Base-by-base conservation (phyloP, 2,797 vertebrate genomes). In the Phrynocephalus guinanensis region DNA sequence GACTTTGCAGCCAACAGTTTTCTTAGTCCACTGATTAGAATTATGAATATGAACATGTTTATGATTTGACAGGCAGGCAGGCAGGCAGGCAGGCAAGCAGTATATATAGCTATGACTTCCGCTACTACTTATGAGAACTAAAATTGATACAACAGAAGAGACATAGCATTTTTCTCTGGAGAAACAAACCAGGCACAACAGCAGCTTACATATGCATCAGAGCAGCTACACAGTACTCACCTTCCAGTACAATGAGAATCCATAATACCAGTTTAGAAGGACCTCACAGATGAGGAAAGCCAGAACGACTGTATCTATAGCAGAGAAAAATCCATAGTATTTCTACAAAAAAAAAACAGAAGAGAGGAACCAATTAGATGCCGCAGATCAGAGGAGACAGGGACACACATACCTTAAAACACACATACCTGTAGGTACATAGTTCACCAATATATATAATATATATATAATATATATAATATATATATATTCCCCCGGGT, bases 161-260 rank as follows among this genome's bases (percentile, higher is more conserved):
- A 52, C 24, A 72, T 66, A 33, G 15, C 22, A 56, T n/a, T 13
- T 73, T 75, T 60, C 28, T 50, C n/a, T 50, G 5, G 48, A 50
- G 60, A 87, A 44, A 75, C 52, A 30, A 8, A 67, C 28, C 30
- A 52, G 38, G 16, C 44, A 20, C 26, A 84, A 33, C 24, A 28
- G 66, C 9, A 52, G 8, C 20, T 86, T 6, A 30, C 67, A 28
- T 33, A 52, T 18, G 30, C 50, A 10, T 15, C 30, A 13, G 24
- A 24, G 26, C n/a, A 50, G 30, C 0, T 76, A 44, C 44, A 10
- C 38, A 11, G n/a, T 38, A 72, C 91, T 94, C 87, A 94, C 95
- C 95, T 95, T 95, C 94, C 95, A 95, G 87, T 90, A 94, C 79
- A 94, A 84, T 91, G 81, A 86, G 91, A 94, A 95, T 75, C 92